A percentile compares a stretch with the other conserved stretches of the same genome.
Evolutionary conservation across 2,797 vertebrate species (phyloP).

Genomic region (Champsocephalus esox): DNA sequence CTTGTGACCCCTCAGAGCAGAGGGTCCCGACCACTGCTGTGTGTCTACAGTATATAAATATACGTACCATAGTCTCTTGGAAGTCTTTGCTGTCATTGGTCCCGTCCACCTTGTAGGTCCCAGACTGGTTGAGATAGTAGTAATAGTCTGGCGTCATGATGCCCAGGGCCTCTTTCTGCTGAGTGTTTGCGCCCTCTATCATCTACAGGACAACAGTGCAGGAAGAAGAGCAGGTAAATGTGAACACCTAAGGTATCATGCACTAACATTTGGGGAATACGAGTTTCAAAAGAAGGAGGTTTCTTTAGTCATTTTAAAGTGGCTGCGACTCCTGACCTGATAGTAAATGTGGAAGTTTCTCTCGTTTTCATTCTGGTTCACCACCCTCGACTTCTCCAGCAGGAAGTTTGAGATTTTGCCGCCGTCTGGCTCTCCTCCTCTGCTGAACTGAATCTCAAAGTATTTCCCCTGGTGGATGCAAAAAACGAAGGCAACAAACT

Average conservation of each 20-base stretch:
- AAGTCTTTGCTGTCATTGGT: conserved; percentile 93
- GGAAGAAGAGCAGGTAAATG: not conserved
- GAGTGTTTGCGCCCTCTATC: conserved; percentile 89
- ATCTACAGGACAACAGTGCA: conserved; percentile 80
- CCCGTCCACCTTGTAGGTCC: conserved; percentile 95
- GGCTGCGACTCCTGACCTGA: conserved; percentile 84
- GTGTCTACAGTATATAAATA: not conserved
- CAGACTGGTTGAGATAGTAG: conserved; percentile 96
- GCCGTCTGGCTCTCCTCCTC: conserved; percentile 94
- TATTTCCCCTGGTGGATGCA: conserved; percentile 91
- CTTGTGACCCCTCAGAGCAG: not conserved
- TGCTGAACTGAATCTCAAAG: conserved; percentile 99
- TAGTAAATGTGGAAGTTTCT: conserved; percentile 98
- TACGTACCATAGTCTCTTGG: conserved; percentile 88
- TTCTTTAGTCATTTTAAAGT: not conserved
- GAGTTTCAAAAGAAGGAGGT: not conserved
- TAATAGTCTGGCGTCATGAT: conserved; percentile 96
- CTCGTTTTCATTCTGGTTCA: conserved; percentile 95
- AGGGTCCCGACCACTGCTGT: not conserved
- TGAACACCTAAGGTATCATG: too few species aligned
- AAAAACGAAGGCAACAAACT: conserved; percentile 4
- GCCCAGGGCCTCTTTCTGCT: conserved; percentile 91
- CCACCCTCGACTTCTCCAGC: conserved; percentile 96
- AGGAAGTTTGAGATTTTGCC: conserved; percentile 98
- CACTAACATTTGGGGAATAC: too few species aligned